Base-by-base conservation (phyloP, 2,113 vertebrate species). In the Notarius lentiginosus region DNA sequence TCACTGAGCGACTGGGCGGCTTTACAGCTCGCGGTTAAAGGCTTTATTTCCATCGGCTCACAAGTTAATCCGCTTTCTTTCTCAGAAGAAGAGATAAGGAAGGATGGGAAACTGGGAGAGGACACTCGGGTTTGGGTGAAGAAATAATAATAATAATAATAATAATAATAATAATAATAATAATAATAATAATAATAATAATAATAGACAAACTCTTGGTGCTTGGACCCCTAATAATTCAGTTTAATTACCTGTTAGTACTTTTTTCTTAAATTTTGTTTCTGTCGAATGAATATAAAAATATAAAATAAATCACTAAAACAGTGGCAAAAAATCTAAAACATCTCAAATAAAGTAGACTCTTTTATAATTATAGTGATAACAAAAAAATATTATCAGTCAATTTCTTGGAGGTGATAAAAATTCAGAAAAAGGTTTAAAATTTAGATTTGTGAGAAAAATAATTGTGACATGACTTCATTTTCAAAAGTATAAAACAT, bases 11-110 rank as follows among this genome's bases (percentile, higher is more conserved):
- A 95, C 94, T 96, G 95, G 93, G 92, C 96, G 96, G 96, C 96
- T 97, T 97, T 97, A 96, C 83, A 73, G 95, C 95, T 96, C 95
- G 96, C 96, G 95, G 97, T 97, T 97, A 97, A 97, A 93, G 96
- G 96, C 96, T 97, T 87, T 96, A 96, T 96, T 97, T 97, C 96
- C 95, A 96, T 96, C 96, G 94, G 96, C 97, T 97, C 96, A 97
- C 96, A 97, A 97, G 96, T 97, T 97, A 97, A 97, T 97, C 96
- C 96, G 92, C 95, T 97, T 95, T 94, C 95, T 93, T 94, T 96
- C 96, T 93, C 80, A 94, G 87, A 93, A 82, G 72, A 84, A 88
- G 79, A 72, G 87, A 82, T 82, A 86, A 89, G 84, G 87, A 89
- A 84, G 81, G 77, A 89, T 84, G 66, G 55, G 85, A 87, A 86